Evolutionary conservation across 2,113 vertebrate species (phyloP).

Genomic region (Indri indri): DNA sequence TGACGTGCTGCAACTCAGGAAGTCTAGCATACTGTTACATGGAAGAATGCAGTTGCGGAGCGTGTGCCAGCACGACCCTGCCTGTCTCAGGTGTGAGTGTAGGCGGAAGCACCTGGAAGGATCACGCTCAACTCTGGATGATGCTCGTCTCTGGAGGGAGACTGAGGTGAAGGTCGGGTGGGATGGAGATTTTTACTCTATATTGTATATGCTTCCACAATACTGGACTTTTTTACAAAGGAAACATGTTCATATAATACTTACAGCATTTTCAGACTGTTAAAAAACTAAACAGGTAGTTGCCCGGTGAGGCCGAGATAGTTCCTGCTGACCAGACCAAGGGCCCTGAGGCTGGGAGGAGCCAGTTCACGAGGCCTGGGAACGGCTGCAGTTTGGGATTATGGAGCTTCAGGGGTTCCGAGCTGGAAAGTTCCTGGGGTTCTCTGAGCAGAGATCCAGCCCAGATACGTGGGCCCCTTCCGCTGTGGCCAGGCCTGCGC

Average conservation of each 20-base stretch:
- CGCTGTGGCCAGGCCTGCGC: not conserved
- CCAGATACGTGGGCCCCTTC: fast-evolving
- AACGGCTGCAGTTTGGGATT: not conserved
- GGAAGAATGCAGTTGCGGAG: not conserved
- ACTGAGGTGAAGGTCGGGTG: not conserved
- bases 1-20: not conserved
- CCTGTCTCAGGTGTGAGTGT: not conserved
- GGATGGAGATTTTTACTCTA: not conserved
- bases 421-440: not conserved
- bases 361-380: fast-evolving
- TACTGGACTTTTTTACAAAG: not conserved
- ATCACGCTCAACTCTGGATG: not conserved
- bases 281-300: not conserved
- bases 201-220: not conserved
- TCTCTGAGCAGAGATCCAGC: not conserved
- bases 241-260: not conserved
- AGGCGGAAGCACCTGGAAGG: not conserved
- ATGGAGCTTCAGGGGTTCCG: not conserved
- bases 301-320: not conserved
- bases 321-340: not conserved
- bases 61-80: no score
- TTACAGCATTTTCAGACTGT: not conserved
- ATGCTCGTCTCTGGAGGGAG: not conserved
- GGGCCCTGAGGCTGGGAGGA: not conserved
- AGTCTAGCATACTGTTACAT: not conserved